Evolutionary conservation across 2,797 vertebrate genomes (phyloP).

Genomic region (Trichosurus vulpecula): DNA sequence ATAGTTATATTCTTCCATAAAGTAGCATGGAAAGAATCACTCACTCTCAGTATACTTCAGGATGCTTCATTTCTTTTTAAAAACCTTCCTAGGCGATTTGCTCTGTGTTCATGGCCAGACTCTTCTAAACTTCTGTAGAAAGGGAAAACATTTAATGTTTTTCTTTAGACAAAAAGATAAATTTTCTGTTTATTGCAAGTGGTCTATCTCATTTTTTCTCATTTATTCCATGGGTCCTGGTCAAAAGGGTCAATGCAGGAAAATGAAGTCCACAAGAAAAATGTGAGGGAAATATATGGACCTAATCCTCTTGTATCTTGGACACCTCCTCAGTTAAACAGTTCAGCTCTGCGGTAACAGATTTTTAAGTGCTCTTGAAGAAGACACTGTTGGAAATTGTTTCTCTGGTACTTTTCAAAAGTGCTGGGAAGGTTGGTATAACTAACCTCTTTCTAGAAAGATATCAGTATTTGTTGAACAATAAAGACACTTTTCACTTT

Average conservation of each 20-base stretch:
- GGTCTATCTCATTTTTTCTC: slow-evolving; percentile 24
- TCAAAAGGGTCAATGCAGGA: slow-evolving; percentile 23
- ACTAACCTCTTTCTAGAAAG: slow-evolving; percentile 76
- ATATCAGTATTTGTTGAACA: slow-evolving; percentile 75
- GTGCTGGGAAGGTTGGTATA: slow-evolving; percentile 69
- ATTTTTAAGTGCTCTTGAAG: slow-evolving; percentile 71
- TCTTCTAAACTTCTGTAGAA: background rate
- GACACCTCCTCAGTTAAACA: slow-evolving; percentile 55
- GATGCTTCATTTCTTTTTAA: background rate
- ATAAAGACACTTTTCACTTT: slow-evolving; percentile 76
- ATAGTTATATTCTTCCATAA: background rate
- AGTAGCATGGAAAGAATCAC: background rate
- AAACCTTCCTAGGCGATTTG: background rate
- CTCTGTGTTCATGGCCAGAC: background rate
- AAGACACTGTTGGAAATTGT: slow-evolving; percentile 71
- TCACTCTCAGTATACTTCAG: background rate
- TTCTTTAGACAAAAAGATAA: background rate
- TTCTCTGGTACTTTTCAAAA: slow-evolving; percentile 71
- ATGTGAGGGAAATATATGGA: slow-evolving; percentile 33
- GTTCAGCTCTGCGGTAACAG: slow-evolving; percentile 62
- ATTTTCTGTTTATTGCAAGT: slow-evolving; percentile 6
- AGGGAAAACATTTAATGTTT: background rate
- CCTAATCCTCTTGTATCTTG: slow-evolving; percentile 53
- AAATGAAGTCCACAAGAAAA: background rate
- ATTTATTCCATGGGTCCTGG: slow-evolving; percentile 12